Percentiles rank a stretch among this genome's conserved stretches.
These are phyloP conservation scores for Linurgus olivaceus DNA, from an alignment of 2,797 vertebrate genomes.

Conservation along the genomic window DNA sequence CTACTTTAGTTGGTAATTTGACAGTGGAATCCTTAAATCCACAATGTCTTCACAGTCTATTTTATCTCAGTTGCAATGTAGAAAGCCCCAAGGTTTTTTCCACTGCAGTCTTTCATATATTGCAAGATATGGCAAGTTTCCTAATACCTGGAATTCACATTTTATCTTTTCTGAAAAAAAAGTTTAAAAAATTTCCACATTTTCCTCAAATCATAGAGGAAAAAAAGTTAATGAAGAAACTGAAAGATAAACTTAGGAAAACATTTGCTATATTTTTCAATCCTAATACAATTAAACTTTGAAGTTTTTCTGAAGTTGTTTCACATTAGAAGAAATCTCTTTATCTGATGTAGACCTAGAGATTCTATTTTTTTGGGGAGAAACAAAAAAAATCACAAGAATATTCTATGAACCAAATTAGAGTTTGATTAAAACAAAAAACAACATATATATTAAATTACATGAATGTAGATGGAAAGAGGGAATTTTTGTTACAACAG, in stretches of 20 bases:
- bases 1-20: neutral
- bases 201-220: neutral
- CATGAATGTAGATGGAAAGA: neutral
- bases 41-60: neutral
- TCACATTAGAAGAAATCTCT: neutral
- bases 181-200: neutral
- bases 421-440: neutral
- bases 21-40: neutral
- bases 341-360: neutral
- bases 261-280: neutral
- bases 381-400: neutral
- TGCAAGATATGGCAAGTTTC: neutral
- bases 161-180: neutral
- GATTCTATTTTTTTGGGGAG: neutral
- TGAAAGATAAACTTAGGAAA: neutral
- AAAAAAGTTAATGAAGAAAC: neutral
- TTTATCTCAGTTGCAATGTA: neutral
- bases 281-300: neutral
- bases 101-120: neutral
- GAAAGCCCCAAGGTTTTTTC: neutral
- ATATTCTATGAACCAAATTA: neutral
- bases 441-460: neutral
- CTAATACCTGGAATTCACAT: neutral
- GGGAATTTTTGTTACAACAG: neutral
- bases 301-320: neutral